These are phyloP conservation scores for Cliona cf. orientalis DNA, from an alignment of 37 sponge, comb jelly and placozoan genomes.

Conservation along the genomic window DNA sequence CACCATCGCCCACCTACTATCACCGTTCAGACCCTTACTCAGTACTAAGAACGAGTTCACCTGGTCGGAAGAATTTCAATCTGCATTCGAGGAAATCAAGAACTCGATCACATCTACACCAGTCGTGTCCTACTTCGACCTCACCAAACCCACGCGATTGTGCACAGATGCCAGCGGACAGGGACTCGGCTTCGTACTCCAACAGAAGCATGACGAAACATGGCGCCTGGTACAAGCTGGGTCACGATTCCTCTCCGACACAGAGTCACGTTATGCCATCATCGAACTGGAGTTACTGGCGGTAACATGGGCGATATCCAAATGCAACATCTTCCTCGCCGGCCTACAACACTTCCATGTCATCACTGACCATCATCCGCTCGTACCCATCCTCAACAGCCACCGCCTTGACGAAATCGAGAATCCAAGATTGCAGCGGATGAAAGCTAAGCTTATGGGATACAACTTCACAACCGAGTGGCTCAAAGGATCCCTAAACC, in stretches of 20 bases:
- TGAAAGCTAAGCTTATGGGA: conserved; percentile 25
- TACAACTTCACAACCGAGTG: no score
- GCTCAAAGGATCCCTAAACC: conserved; percentile 21
- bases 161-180: no score
- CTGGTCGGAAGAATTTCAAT: neutral
- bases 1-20: conserved; percentile 3
- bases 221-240: conserved; percentile 32
- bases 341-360: conserved; percentile 32
- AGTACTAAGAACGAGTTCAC: no score
- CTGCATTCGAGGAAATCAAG: conserved; percentile 10
- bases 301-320: no score
- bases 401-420: no score
- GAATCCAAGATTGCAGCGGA: conserved; percentile 34
- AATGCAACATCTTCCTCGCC: no score
- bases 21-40: conserved; percentile 12
- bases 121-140: conserved; percentile 16
- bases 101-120: conserved; percentile 12
- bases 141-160: no score
- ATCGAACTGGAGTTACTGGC: no score
- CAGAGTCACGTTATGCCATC: conserved; percentile 32
- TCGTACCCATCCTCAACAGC: conserved; percentile 39
- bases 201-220: conserved; percentile 3
- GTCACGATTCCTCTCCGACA: conserved; percentile 24
- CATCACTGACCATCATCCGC: conserved; percentile 34
- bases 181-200: conserved; percentile 27